phyloP scores from a whole-genome alignment of 2,888 invertebrate species.

The Harpalus rubripes region DNA sequence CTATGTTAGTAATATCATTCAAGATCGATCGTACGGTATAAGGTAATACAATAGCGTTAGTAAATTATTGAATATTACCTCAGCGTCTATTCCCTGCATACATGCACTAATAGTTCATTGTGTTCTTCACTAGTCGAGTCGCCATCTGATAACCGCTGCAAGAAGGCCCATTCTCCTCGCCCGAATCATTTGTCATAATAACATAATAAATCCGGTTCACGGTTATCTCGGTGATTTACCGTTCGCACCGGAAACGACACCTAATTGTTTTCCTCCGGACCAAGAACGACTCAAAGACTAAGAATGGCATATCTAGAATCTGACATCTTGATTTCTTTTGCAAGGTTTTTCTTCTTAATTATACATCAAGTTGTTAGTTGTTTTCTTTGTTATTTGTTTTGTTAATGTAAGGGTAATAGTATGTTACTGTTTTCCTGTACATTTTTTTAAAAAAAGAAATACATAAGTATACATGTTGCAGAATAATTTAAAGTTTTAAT shows the following conservation, averaged over 20 bases:
- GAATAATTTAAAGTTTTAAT: too few species aligned
- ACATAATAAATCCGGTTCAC: constrained; percentile 73
- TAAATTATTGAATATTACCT: constrained; percentile 35
- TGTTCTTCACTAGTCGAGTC: constrained; percentile 14
- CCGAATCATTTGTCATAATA: constrained; percentile 72
- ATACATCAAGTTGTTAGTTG: not conserved
- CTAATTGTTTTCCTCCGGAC: constrained; percentile 58
- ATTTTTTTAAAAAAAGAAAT: too few species aligned
- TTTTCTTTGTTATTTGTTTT: not conserved
- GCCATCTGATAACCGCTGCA: constrained; percentile 35
- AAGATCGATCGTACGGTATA: not conserved
- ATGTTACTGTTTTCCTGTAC: not conserved
- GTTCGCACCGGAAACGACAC: constrained; percentile 66
- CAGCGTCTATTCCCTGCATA: not conserved
- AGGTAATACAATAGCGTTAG: not conserved
- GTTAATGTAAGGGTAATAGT: not conserved
- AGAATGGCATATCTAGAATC: constrained; percentile 35
- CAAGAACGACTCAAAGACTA: not conserved
- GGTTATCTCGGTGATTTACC: constrained; percentile 76
- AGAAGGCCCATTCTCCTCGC: constrained; percentile 8
- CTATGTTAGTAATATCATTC: constrained; percentile 11
- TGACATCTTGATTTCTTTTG: constrained; percentile 43
- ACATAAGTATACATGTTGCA: not conserved
- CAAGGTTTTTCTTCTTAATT: constrained; percentile 23
- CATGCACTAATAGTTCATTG: constrained; percentile 35